Evolutionary conservation across 2,113 vertebrate species (phyloP).

Genomic region (Tyrannus savana): DNA sequence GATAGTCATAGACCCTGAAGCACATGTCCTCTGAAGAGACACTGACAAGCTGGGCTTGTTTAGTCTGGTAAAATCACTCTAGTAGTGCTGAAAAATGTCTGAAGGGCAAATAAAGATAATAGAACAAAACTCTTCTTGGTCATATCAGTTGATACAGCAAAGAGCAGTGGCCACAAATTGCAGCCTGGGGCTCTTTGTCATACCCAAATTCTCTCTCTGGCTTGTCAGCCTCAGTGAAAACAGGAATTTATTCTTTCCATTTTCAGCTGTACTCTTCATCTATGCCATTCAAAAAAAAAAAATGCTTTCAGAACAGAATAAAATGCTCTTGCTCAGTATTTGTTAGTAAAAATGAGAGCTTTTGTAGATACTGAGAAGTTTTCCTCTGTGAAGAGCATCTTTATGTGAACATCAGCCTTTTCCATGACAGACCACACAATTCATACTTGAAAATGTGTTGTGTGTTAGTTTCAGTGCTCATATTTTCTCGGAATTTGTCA

Average conservation of each 20-base stretch:
- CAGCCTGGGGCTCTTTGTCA: neutral
- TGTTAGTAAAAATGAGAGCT: neutral
- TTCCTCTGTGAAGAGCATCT: neutral
- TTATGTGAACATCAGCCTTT: neutral
- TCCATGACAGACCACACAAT: neutral
- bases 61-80: neutral
- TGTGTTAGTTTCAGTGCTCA: neutral
- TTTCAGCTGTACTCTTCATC: neutral
- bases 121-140: neutral
- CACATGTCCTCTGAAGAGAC: neutral
- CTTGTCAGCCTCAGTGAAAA: neutral
- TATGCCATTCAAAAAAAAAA: neutral
- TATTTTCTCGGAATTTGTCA: neutral
- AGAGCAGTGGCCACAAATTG: neutral
- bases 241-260: neutral
- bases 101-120: neutral
- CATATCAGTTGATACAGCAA: neutral
- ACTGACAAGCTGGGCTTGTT: constrained; percentile 6
- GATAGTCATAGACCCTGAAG: neutral
- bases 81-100: neutral
- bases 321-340: neutral
- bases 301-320: neutral
- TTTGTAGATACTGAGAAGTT: neutral
- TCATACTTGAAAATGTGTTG: neutral
- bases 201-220: neutral